A percentile compares a stretch with the other conserved stretches of the same genome.
Conservation (phyloP, 1,140 invertebrate genomes). For the Saccostrea echinata region DNA sequence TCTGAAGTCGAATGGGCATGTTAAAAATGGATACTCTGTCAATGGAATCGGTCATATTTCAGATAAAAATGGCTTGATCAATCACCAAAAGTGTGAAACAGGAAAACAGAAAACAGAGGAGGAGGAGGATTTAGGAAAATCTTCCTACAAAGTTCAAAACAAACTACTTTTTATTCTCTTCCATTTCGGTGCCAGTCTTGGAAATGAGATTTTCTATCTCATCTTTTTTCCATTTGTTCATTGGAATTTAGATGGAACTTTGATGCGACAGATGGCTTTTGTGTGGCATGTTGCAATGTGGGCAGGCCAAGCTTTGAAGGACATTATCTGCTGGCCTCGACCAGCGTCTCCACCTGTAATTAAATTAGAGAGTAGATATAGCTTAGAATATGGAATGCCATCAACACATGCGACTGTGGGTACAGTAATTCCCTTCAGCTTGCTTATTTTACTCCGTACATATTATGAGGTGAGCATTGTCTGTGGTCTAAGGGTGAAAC, state of each 20-base stretch:
- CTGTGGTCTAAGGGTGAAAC: no score
- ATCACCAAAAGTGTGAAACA: not conserved
- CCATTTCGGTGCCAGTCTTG: slow-evolving; percentile 89
- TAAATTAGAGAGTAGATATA: slow-evolving; percentile 88
- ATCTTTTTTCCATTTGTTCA: slow-evolving; percentile 90
- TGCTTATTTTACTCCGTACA: slow-evolving; percentile 88
- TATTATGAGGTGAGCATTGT: slow-evolving; percentile 87
- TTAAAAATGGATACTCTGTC: slow-evolving; percentile 18
- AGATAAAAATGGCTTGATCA: slow-evolving; percentile 15
- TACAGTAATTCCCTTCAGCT: slow-evolving; percentile 90
- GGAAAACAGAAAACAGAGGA: slow-evolving; percentile 5
- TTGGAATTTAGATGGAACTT: slow-evolving; percentile 88
- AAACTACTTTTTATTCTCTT: slow-evolving; percentile 93
- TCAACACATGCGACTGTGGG: slow-evolving; percentile 96
- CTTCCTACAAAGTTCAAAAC: slow-evolving; percentile 85
- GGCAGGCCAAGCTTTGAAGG: slow-evolving; percentile 89
- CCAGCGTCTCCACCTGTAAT: slow-evolving; percentile 90
- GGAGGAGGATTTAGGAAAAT: slow-evolving; percentile 42
- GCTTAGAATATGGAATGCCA: slow-evolving; percentile 96
- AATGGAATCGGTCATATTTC: not conserved
- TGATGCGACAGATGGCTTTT: slow-evolving; percentile 84
- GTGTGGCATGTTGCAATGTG: slow-evolving; percentile 92
- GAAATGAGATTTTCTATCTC: slow-evolving; percentile 94
- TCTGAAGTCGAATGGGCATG: not conserved
- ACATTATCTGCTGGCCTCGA: slow-evolving; percentile 88